Conservation (phyloP, 2,888 invertebrate genomes). For the Melanostoma scalare region DNA sequence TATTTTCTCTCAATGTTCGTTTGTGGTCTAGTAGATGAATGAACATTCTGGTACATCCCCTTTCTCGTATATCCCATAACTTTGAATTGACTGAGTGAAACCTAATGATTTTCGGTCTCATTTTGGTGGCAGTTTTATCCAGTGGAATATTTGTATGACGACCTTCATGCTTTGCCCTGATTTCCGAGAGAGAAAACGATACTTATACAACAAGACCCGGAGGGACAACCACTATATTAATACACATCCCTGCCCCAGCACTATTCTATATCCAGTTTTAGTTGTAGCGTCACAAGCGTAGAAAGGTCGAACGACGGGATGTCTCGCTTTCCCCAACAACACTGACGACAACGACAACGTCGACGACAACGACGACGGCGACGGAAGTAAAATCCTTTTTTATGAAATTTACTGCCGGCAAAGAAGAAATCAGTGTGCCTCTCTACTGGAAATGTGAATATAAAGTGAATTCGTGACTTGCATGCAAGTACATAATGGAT, state of each 20-base stretch:
- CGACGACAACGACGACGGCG: constrained; percentile 9
- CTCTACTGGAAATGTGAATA: constrained; percentile 68
- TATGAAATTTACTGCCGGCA: constrained; percentile 67
- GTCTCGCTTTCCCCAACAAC: not conserved
- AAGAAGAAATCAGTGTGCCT: constrained; percentile 69
- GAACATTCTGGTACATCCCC: constrained; percentile 19
- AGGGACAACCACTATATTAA: not conserved
- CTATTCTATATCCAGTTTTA: not conserved
- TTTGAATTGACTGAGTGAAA: constrained; percentile 47
- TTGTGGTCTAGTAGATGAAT: constrained; percentile 15
- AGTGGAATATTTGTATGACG: constrained; percentile 23
- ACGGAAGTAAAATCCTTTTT: constrained; percentile 47
- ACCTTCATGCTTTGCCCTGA: constrained; percentile 13
- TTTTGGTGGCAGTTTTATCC: constrained; percentile 40
- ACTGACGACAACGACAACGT: not conserved
- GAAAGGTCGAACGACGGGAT: not conserved
- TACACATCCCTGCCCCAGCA: no score
- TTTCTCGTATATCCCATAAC: constrained; percentile 8
- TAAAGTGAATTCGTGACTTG: constrained; percentile 73
- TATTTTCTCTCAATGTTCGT: constrained; percentile 15
- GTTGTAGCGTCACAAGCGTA: not conserved
- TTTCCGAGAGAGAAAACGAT: constrained; percentile 22
- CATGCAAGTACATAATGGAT: constrained; percentile 69
- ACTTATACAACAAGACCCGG: constrained; percentile 27
- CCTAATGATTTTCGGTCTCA: constrained; percentile 64